Conservation (phyloP, 2,113 vertebrate genomes). For the Siniperca chuatsi region DNA sequence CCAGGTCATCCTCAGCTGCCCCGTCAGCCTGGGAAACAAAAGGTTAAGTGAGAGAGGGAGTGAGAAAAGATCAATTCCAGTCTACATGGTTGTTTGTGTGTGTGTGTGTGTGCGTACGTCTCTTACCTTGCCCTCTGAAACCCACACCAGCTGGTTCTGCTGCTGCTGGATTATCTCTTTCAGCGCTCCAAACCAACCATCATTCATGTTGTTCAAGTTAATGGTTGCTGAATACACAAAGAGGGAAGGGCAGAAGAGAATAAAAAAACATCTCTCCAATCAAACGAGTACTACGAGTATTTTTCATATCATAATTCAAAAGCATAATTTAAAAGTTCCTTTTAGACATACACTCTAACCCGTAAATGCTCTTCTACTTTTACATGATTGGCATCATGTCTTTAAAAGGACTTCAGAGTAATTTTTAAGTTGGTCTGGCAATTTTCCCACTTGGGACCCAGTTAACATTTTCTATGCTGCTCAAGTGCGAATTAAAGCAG, state of each 20-base stretch:
- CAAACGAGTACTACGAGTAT: not conserved
- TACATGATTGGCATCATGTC: not conserved
- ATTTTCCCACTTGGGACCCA: not conserved
- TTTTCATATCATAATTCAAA: not conserved
- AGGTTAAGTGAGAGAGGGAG: not conserved
- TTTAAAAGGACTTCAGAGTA: not conserved
- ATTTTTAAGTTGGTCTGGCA: not conserved
- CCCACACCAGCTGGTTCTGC: slow-evolving; percentile 98
- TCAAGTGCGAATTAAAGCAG: not conserved
- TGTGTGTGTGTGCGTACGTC: not conserved
- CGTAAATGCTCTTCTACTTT: not conserved
- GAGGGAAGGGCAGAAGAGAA: slow-evolving; percentile 1
- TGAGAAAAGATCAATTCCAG: not conserved
- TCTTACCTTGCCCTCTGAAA: slow-evolving; percentile 98
- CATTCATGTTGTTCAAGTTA: slow-evolving; percentile 98
- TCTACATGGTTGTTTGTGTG: not conserved
- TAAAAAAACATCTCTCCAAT: slow-evolving; percentile 9
- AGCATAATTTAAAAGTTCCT: not conserved
- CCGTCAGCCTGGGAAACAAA: slow-evolving; percentile 90
- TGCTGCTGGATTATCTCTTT: slow-evolving; percentile 97
- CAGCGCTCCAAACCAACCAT: slow-evolving; percentile 97
- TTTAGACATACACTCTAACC: not conserved
- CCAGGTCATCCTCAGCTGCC: slow-evolving; percentile 95
- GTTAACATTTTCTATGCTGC: not conserved
- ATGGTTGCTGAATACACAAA: slow-evolving; percentile 90